A percentile compares a stretch with the other conserved stretches of the same genome.
phyloP scores from a whole-genome alignment of 2,888 invertebrate species.

The Drosophila prolongata region DNA sequence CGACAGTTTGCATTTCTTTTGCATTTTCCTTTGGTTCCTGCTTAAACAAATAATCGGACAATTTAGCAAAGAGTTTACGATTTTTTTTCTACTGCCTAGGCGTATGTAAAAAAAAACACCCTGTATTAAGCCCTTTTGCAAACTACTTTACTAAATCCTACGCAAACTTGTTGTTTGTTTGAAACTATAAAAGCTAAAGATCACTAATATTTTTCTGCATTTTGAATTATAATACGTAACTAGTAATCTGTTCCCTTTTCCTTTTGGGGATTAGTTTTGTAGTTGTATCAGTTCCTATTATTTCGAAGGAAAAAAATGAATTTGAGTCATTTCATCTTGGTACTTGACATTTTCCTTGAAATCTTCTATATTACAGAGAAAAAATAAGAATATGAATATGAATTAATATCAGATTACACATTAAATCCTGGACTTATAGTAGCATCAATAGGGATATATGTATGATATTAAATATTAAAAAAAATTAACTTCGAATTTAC shows the following conservation, averaged over 20 bases:
- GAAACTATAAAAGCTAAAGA: neutral
- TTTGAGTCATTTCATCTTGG: neutral
- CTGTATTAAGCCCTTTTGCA: conserved; percentile 1
- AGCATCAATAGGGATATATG: too few species aligned
- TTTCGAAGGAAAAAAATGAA: neutral
- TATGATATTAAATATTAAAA: too few species aligned
- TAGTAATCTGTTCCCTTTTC: too few species aligned
- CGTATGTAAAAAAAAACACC: neutral
- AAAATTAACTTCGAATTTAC: too few species aligned
- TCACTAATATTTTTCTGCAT: neutral
- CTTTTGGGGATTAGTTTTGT: neutral
- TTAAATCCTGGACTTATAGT: too few species aligned
- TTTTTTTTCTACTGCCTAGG: neutral
- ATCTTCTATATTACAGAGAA: neutral
- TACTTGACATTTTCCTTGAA: neutral
- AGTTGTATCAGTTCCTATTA: neutral
- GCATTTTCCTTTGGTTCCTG: conserved; percentile 4
- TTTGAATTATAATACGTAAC: neutral
- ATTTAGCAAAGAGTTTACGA: neutral
- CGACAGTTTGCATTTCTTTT: conserved; percentile 16
- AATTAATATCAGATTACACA: too few species aligned
- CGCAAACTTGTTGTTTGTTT: neutral
- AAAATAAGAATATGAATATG: neutral
- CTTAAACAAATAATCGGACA: conserved; percentile 8
- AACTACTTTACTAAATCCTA: neutral